These are phyloP conservation scores for Anaspis maculata DNA, from an alignment of 2,888 invertebrate genomes.

Conservation along the genomic window DNA sequence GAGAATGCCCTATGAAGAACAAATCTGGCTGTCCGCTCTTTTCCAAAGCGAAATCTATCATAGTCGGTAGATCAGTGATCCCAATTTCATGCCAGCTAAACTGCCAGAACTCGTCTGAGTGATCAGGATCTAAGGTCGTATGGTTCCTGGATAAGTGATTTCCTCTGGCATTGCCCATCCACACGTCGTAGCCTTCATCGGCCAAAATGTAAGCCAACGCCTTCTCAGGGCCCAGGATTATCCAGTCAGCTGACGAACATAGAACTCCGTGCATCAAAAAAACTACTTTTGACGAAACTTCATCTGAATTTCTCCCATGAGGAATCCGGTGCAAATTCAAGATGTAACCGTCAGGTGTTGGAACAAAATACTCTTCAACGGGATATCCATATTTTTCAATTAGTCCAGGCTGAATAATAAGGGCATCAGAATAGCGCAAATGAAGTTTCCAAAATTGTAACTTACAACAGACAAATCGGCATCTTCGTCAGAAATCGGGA, in stretches of 20 bases:
- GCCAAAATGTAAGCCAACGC: slow-evolving; percentile 20
- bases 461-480: no score
- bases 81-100: slow-evolving; percentile 58
- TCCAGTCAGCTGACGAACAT: slow-evolving; percentile 14
- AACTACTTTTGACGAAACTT: slow-evolving; percentile 46
- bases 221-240: slow-evolving; percentile 1
- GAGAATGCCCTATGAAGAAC: slow-evolving; percentile 61
- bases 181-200: slow-evolving; percentile 31
- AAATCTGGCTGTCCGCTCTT: slow-evolving; percentile 49
- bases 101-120: slow-evolving; percentile 37
- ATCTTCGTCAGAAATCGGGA: no score
- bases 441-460: no score
- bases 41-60: slow-evolving; percentile 58
- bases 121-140: slow-evolving; percentile 13
- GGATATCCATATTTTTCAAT: slow-evolving; percentile 38
- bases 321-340: background rate
- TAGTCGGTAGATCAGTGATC: slow-evolving; percentile 63
- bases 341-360: slow-evolving; percentile 43
- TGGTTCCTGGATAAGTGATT: slow-evolving; percentile 53
- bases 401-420: slow-evolving; percentile 40
- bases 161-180: slow-evolving; percentile 72
- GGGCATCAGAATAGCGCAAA: no score
- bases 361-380: slow-evolving; percentile 38
- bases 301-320: slow-evolving; percentile 37
- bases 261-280: slow-evolving; percentile 43